These are phyloP conservation scores for Ganaspis sp. DNA, from an alignment of 1,140 invertebrate genomes.

Conservation along the genomic window DNA sequence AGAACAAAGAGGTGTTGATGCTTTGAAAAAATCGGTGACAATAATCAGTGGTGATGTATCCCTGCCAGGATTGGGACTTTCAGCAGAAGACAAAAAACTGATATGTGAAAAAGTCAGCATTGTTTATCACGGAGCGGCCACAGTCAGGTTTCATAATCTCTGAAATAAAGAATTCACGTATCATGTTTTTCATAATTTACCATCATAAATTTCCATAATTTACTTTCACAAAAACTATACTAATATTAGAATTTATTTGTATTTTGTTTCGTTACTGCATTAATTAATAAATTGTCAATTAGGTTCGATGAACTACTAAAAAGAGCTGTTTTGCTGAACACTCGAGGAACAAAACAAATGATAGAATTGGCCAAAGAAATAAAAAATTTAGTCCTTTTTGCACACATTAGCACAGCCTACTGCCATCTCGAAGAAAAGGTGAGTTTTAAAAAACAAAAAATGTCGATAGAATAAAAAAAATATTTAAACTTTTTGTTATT, in stretches of 20 bases:
- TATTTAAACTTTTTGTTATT: too few species aligned
- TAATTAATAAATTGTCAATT: constrained; percentile 42
- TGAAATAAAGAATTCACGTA: not conserved
- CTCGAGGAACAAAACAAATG: constrained; percentile 84
- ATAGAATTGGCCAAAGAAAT: constrained; percentile 85
- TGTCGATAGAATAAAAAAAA: not conserved
- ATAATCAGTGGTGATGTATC: constrained; percentile 88
- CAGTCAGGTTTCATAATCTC: constrained; percentile 79
- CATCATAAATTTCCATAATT: too few species aligned
- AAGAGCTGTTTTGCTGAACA: constrained; percentile 85
- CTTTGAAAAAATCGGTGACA: constrained; percentile 81
- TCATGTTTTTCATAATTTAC: not conserved
- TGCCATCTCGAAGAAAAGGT: constrained; percentile 79
- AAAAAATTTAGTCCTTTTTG: constrained; percentile 81
- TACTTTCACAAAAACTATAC: too few species aligned
- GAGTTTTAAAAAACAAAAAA: constrained; percentile 11
- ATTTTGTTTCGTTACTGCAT: not conserved
- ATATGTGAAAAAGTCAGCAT: constrained; percentile 86
- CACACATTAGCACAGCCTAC: constrained; percentile 81
- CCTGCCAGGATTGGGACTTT: constrained; percentile 84
- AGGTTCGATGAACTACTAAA: constrained; percentile 86
- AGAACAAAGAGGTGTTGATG: constrained; percentile 75
- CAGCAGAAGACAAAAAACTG: constrained; percentile 80
- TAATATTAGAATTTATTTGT: too few species aligned
- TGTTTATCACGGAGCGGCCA: constrained; percentile 95